Conservation (phyloP, 2,797 vertebrate species). For the Salarias fasciatus region DNA sequence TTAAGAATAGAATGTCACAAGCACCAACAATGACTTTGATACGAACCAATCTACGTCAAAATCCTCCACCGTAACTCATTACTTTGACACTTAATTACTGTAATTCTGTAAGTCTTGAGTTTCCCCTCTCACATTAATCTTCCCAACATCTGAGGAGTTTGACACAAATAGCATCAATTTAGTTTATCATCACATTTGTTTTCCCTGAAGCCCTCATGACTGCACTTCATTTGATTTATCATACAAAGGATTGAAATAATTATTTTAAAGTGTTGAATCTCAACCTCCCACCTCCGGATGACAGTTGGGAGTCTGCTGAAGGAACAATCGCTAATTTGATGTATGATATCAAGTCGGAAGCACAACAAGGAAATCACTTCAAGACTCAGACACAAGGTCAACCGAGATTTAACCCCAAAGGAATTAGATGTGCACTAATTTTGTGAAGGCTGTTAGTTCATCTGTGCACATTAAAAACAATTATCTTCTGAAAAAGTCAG, state of each 20-base stretch:
- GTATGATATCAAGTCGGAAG: slow-evolving; percentile 1
- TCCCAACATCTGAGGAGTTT: slow-evolving; percentile 13
- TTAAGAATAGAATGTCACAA: slow-evolving; percentile 21
- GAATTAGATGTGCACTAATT: too few relatives aligned
- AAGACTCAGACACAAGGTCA: neutral
- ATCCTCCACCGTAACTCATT: neutral
- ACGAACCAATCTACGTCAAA: slow-evolving; percentile 7
- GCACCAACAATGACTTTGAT: slow-evolving; percentile 13
- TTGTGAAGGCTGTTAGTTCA: too few relatives aligned
- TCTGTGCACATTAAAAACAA: too few relatives aligned
- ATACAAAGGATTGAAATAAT: neutral
- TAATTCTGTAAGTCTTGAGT: slow-evolving; percentile 18
- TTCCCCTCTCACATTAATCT: slow-evolving; percentile 16
- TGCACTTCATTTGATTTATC: slow-evolving; percentile 15
- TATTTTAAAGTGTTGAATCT: neutral
- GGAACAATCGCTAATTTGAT: slow-evolving; percentile 9
- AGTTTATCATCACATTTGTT: slow-evolving; percentile 25
- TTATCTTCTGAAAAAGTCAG: too few relatives aligned
- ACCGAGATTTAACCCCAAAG: too few relatives aligned
- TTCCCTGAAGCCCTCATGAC: neutral
- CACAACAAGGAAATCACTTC: neutral
- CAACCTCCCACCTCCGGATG: neutral
- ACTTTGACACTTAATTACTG: slow-evolving; percentile 15
- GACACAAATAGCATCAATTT: slow-evolving; percentile 12
- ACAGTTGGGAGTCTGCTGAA: neutral